phyloP scores from a whole-genome alignment of 2,888 invertebrate genomes.

The Synanthedon myopaeformis region DNA sequence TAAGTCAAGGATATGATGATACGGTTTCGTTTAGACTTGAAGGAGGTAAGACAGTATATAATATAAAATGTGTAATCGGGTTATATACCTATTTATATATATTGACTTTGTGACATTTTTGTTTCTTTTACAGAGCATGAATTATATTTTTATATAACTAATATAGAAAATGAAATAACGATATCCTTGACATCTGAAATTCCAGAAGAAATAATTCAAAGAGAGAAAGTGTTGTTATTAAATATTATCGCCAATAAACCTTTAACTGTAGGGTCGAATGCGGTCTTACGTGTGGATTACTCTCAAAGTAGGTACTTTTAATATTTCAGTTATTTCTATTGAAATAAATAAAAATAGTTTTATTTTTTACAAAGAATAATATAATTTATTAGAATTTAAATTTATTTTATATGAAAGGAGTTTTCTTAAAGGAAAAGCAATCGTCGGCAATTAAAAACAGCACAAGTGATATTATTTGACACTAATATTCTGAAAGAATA shows the following conservation, averaged over 20 bases:
- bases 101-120: neutral
- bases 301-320: constrained; percentile 22
- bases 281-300: constrained; percentile 30
- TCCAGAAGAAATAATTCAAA: constrained; percentile 38
- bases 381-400: no score
- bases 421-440: no score
- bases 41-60: constrained; percentile 30
- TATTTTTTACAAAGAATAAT: no score
- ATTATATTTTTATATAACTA: constrained; percentile 25
- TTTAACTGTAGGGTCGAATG: constrained; percentile 31
- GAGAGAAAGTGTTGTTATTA: constrained; percentile 37
- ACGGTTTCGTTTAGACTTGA: constrained; percentile 30
- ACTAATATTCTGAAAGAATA: no score
- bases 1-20: constrained; percentile 35
- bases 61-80: neutral
- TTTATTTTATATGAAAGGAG: no score
- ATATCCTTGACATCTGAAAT: constrained; percentile 21
- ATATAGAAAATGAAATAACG: constrained; percentile 15
- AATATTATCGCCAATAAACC: constrained; percentile 35
- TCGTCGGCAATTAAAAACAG: no score
- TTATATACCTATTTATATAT: neutral
- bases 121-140: constrained; percentile 28
- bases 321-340: no score
- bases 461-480: no score
- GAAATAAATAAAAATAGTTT: no score